A percentile compares a stretch with the other conserved stretches of the same genome.
Evolutionary conservation across 92 coral and sea anemone species (phyloP).

Genomic region (Montipora capitata): DNA sequence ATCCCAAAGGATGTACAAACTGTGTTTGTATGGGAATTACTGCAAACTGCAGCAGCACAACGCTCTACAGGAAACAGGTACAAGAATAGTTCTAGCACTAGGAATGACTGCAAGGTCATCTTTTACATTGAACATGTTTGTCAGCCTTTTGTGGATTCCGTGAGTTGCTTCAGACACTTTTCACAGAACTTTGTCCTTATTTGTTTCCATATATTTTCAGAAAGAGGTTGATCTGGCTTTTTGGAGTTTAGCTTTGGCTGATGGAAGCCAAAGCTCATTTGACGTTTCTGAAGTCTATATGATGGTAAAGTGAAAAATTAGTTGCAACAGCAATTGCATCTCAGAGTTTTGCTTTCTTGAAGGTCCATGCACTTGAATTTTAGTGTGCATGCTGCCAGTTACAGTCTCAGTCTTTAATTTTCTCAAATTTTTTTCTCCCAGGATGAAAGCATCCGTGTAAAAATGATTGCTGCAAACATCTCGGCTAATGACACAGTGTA

Average conservation of each 20-base stretch:
- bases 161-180: too few relatives aligned
- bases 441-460: slow-evolving; percentile 45
- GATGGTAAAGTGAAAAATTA: background rate
- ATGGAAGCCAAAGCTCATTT: background rate
- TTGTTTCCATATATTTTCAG: slow-evolving; percentile 10
- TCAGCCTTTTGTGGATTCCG: too few relatives aligned
- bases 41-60: slow-evolving; percentile 86
- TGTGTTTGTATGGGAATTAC: slow-evolving; percentile 96
- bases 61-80: slow-evolving; percentile 18
- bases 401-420: background rate
- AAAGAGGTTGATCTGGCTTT: slow-evolving; percentile 31
- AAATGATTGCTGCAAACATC: slow-evolving; percentile 82
- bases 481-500: slow-evolving; percentile 76
- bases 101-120: too few relatives aligned
- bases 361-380: too few relatives aligned
- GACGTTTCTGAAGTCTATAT: slow-evolving; percentile 19
- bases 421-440: background rate
- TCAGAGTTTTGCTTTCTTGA: too few relatives aligned
- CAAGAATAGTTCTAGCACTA: background rate
- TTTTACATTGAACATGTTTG: too few relatives aligned
- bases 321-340: background rate
- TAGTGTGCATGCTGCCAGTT: background rate
- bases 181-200: too few relatives aligned
- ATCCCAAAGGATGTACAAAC: slow-evolving; percentile 89
- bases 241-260: slow-evolving; percentile 11